These are phyloP conservation scores for Fistularia tabacaria DNA, from an alignment of 2,797 vertebrate species.

Conservation along the genomic window DNA sequence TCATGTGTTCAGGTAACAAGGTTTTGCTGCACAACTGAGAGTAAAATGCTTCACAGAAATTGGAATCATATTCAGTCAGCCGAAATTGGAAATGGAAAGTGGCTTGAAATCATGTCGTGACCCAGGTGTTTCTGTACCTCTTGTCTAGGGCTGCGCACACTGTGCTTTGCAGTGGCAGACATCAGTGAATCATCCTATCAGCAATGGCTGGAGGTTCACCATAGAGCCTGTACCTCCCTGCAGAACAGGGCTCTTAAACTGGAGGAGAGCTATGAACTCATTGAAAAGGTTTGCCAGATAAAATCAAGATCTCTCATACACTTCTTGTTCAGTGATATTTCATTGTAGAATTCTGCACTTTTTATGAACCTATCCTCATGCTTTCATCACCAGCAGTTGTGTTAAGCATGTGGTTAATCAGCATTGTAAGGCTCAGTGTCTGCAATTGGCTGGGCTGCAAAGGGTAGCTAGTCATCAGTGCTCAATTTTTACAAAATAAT, in stretches of 20 bases:
- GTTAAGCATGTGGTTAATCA: too few relatives aligned
- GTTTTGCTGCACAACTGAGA: background rate
- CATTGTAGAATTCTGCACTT: too few relatives aligned
- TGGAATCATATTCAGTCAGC: background rate
- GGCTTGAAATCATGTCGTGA: background rate
- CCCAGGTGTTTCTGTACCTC: background rate
- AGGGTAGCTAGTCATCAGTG: too few relatives aligned
- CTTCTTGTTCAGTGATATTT: too few relatives aligned
- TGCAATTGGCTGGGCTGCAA: too few relatives aligned
- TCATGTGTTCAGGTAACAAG: background rate
- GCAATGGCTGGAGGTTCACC: constrained; percentile 86
- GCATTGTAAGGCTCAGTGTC: too few relatives aligned
- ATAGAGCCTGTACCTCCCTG: constrained; percentile 84
- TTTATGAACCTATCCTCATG: too few relatives aligned
- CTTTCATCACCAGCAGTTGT: too few relatives aligned
- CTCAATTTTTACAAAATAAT: too few relatives aligned
- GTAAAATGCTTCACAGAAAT: background rate
- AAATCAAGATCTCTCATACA: too few relatives aligned
- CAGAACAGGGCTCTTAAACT: constrained; percentile 93
- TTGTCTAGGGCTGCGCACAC: constrained; percentile 85
- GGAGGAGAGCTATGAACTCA: constrained; percentile 97
- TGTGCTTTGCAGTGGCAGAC: constrained; percentile 93
- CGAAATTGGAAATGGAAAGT: background rate
- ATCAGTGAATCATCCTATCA: constrained; percentile 89
- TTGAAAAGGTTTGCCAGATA: constrained; percentile 84